Evolutionary conservation across 64 coral and sea anemone genomes (phyloP).

Genomic region (Hydrozoanthus tunicans): DNA sequence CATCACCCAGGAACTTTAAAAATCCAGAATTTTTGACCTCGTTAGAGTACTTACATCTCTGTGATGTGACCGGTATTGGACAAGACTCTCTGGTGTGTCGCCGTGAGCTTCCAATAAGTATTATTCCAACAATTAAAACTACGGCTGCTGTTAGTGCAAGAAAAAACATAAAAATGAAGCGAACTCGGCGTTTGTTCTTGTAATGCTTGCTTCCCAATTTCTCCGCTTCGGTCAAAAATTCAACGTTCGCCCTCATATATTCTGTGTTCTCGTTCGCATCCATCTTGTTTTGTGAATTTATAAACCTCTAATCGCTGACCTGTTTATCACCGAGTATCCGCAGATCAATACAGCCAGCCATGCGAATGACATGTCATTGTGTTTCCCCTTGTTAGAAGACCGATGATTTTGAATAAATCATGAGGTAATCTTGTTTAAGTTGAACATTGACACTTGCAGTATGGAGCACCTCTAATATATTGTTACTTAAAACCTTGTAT

Average conservation of each 20-base stretch:
- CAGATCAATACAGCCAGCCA: slow-evolving; percentile 50
- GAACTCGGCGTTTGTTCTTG: slow-evolving; percentile 9
- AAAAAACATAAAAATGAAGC: slow-evolving; percentile 8
- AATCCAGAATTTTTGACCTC: slow-evolving; percentile 24
- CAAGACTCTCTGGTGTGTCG: neutral
- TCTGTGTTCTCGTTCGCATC: slow-evolving; percentile 45
- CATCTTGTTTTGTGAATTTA: slow-evolving; percentile 11
- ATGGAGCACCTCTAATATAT: neutral
- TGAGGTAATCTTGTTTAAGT: neutral
- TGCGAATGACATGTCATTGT: slow-evolving; percentile 38
- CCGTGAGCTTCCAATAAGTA: slow-evolving; percentile 19
- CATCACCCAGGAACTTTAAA: slow-evolving; percentile 31
- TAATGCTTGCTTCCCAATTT: slow-evolving; percentile 37
- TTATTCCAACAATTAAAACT: slow-evolving; percentile 28
- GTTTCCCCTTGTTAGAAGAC: slow-evolving; percentile 27
- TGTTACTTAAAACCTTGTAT: slow-evolving; percentile 28
- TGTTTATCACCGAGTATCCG: slow-evolving; percentile 13
- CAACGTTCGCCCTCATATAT: slow-evolving; percentile 17
- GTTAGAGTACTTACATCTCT: slow-evolving; percentile 11
- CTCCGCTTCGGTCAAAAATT: slow-evolving; percentile 31
- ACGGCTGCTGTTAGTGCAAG: neutral
- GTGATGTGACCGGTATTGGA: neutral
- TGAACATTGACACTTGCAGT: neutral
- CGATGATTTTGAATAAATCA: slow-evolving; percentile 56
- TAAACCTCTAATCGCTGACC: slow-evolving; percentile 22